Base-by-base conservation (phyloP, 2,797 vertebrate species). In the Dendrocincla tyrannina region DNA sequence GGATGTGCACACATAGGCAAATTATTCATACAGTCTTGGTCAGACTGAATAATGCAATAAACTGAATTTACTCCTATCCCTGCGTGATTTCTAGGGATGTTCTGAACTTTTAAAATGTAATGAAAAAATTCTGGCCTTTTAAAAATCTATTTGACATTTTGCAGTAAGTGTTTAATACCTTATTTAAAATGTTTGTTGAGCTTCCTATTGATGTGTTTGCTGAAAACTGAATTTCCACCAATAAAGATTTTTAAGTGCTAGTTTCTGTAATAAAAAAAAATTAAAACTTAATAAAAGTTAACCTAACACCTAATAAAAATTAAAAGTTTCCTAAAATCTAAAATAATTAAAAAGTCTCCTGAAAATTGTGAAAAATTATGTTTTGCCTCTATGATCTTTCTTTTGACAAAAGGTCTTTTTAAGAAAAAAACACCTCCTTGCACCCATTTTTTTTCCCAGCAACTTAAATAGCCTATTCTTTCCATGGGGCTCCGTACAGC, bases 141-240 rank as follows among this genome's bases (percentile, higher is more conserved):
- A 95, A 85, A 94, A 94, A 89, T 79, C 60, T 82, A 68, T 68
- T 80, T 67, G 76, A 86, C 78, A 92, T 92, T 95, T 96, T 80
- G 35, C 42, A 68, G n/a, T 33, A 89, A 67, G 58, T 58, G 58
- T 81, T 91, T 88, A 88, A 91, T 78, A 68, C 72, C 84, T 84
- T n/a, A 88, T 78, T 88, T 79, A 68, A 93, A 88, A 75, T 68
- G 42, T 77, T 95, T 95, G 68, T 84, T 88, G 64, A 91, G 74
- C 33, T 77, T 76, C 39, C 49, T 85, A 83, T 59, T 52, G 67
- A 85, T 27, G 35, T 80, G 53, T 78, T 95, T 81, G 73, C 62
- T 73, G 76, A 93, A 95, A 91, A 93, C 62, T 64, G 33, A 46
- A 75, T 72, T 88, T 88, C 39, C 47, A 52, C 87, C 78, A 68